Base-by-base conservation (phyloP, 2,113 vertebrate species). In the Oncorhynchus mykiss region DNA sequence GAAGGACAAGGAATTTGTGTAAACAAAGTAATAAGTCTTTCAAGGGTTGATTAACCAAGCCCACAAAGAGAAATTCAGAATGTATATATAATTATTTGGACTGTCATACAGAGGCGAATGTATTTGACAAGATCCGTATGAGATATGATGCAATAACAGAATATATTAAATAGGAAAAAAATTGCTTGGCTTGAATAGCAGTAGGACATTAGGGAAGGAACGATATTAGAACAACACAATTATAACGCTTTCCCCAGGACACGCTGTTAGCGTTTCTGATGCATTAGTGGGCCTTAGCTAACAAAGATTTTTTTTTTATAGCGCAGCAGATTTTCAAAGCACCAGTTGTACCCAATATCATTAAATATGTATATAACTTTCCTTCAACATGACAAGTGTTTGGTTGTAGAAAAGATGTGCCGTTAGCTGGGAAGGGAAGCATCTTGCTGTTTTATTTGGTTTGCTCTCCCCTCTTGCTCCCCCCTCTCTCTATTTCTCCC, bases 351-450 rank as follows among this genome's bases (percentile, higher is more conserved):
- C 93, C 94, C 93, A 91, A 93, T 94, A 94, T 95, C 96, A 97
- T 98, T 98, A 99, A 98, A 99, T 95, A 97, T 98, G 94, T 94
- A 98, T 97, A 95, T 92, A 95, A 95, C 94, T 94, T 94, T 86
- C 93, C 93, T 90, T 92, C 93, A 93, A 93, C 92, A 92, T 95
- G 94, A 96, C 92, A 95, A 95, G 95, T 94, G 94, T 93, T 95
- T 95, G 94, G 95, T 95, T 94, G 94, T 94, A 94, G 94, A 91
- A 93, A 93, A 94, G 93, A 96, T 91, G 88, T 92, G 93, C 92
- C 90, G 89, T 89, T 91, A 93, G 94, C 91, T 92, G 94, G 92
- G 85, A 93, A 83, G 85, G 87, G 90, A 62, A 76, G n/a, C 92
- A 91, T 90, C 87, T 91, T 93, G 87, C 88, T 91, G 83, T 88